These are phyloP conservation scores for Lycophotia porphyrea DNA, from an alignment of 2,888 invertebrate species.

Conservation along the genomic window DNA sequence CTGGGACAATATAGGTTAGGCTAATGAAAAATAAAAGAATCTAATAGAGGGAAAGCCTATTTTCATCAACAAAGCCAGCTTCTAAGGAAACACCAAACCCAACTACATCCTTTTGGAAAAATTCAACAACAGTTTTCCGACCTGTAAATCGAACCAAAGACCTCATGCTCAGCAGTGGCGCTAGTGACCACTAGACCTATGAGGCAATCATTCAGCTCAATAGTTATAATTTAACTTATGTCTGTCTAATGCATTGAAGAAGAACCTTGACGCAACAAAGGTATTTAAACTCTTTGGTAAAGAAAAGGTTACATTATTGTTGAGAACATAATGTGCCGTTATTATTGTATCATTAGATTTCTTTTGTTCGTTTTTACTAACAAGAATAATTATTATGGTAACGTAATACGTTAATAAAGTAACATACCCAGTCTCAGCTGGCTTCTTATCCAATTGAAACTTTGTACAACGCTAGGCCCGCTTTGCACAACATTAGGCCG, in stretches of 20 bases:
- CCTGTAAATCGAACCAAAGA: neutral
- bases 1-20: too few relatives aligned
- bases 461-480: too few relatives aligned
- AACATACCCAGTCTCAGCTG: neutral
- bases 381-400: too few relatives aligned
- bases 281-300: neutral
- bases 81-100: neutral
- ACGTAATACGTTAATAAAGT: too few relatives aligned
- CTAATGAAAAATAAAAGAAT: neutral
- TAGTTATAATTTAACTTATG: slow-evolving; percentile 7
- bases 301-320: slow-evolving; percentile 23
- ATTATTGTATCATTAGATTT: slow-evolving; percentile 19
- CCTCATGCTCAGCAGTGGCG: neutral
- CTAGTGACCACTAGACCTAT: neutral
- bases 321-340: neutral
- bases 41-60: neutral
- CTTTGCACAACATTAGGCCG: too few relatives aligned
- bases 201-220: neutral
- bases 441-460: neutral
- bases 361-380: neutral
- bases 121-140: neutral
- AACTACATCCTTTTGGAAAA: neutral
- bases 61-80: neutral
- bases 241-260: neutral
- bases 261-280: slow-evolving; percentile 14